Evolutionary conservation across 2,888 invertebrate genomes (phyloP).

Genomic region (Archaeoteleia sp.): DNA sequence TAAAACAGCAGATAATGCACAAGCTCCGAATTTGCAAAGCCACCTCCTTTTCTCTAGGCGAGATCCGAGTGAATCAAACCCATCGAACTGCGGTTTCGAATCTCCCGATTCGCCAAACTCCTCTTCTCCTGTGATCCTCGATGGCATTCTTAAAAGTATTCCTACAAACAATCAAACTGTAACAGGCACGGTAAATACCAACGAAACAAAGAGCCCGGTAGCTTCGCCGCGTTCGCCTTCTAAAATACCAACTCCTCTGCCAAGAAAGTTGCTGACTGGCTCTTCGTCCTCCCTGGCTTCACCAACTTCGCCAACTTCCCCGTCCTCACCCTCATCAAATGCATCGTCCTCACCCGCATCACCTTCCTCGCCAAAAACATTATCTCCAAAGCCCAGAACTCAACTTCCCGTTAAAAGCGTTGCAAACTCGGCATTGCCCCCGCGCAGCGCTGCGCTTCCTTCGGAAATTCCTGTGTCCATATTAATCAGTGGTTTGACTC

Average conservation of each 20-base stretch:
- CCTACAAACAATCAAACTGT: constrained; percentile 38
- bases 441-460: constrained; percentile 13
- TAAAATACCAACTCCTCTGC: constrained; percentile 70
- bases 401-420: constrained; percentile 42
- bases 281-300: constrained; percentile 53
- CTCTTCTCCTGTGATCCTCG: constrained; percentile 29
- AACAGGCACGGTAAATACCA: constrained; percentile 9
- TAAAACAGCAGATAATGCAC: too few species aligned
- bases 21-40: too few species aligned
- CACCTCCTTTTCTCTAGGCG: too few species aligned
- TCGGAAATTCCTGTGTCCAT: constrained; percentile 60
- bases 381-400: constrained; percentile 44
- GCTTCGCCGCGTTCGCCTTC: constrained; percentile 62
- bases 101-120: constrained; percentile 35
- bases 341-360: constrained; percentile 32
- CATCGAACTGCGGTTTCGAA: constrained; percentile 10
- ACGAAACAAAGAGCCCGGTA: constrained; percentile 46
- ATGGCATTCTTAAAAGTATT: constrained; percentile 25
- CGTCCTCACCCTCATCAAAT: constrained; percentile 41
- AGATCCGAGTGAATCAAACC: neutral
- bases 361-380: constrained; percentile 51
- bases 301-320: constrained; percentile 27
- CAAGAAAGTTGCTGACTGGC: constrained; percentile 61
- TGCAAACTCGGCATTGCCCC: constrained; percentile 27
- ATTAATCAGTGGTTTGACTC: constrained; percentile 15